Base-by-base conservation (phyloP, 2,888 invertebrate genomes). In the Trypoxylon attenuatum region DNA sequence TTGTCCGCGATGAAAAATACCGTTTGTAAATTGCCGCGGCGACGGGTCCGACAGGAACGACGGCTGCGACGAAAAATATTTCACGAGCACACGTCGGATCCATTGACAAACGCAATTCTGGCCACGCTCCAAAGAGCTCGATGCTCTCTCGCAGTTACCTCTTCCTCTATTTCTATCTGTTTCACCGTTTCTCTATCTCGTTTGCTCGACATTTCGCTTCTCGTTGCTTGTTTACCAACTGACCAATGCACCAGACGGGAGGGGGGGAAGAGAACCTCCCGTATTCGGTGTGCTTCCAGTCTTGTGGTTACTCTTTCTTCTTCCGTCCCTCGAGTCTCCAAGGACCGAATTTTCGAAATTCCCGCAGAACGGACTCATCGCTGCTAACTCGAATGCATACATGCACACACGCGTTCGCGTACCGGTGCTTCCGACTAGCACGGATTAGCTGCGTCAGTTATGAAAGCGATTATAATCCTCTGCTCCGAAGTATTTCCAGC, bases 81-180 rank as follows among this genome's bases (percentile, higher is more conserved):
- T 42, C 50, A 33, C 54, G 54, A 46, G 29, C 33, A 23, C 52
- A 29, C 29, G 60, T 55, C 49, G 52, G 53, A 58, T 52, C 52
- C 58, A 43, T 54, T 58, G 67, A 43, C 54, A 49, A 59, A 55
- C 57, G 65, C 57, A 46, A 61, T 52, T 51, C 33, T 70, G 69
- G 69, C 63, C 6, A 8, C 2, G n/a, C 10, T 63, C 69, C 69
- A 68, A 50, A 52, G 38, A 52, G 46, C 13, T 22, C 52, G 6
- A n/a, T n/a, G n/a, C n/a, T n/a, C n/a, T n/a, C n/a, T n/a, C n/a
- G n/a, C n/a, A n/a, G n/a, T n/a, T n/a, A n/a, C n/a, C n/a, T n/a
- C n/a, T n/a, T n/a, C 52, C 10, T 33, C 16, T 49, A 41, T 22
- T 47, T 51, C 10, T 29, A 61, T 8, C n/a, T 43, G 38, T 22